Conservation (phyloP, 2,888 invertebrate species). For the Thymelicus sylvestris region DNA sequence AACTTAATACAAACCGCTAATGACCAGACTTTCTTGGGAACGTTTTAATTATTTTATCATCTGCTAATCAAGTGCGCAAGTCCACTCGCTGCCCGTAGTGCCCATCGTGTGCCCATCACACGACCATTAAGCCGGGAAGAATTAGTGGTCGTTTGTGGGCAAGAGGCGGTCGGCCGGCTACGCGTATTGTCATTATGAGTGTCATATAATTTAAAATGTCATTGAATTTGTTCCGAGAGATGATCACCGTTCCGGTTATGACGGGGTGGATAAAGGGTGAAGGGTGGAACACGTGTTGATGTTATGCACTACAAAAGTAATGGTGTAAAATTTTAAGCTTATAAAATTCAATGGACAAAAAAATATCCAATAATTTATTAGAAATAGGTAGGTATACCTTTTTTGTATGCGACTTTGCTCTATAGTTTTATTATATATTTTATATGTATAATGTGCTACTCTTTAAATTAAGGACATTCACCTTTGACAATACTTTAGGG, state of each 20-base stretch:
- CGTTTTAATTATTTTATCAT: constrained; percentile 4
- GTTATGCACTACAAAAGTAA: constrained; percentile 40
- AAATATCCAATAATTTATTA: too few species aligned
- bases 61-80: constrained; percentile 1
- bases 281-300: constrained; percentile 71
- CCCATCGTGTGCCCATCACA: constrained; percentile 42
- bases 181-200: constrained; percentile 56
- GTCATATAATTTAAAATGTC: constrained; percentile 75
- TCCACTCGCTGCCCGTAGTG: constrained; percentile 26
- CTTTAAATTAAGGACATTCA: too few species aligned
- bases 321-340: constrained; percentile 43
- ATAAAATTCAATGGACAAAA: neutral
- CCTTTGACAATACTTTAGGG: too few species aligned
- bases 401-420: too few species aligned
- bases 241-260: constrained; percentile 62
- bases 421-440: too few species aligned
- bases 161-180: constrained; percentile 45
- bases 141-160: constrained; percentile 66
- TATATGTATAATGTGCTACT: too few species aligned
- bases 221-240: constrained; percentile 58
- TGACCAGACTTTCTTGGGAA: neutral
- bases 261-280: constrained; percentile 71
- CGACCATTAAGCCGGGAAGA: constrained; percentile 55
- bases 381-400: too few species aligned
- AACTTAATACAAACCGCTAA: constrained; percentile 1